phyloP scores from a whole-genome alignment of 2,888 invertebrate genomes.

The Eustalomyia histrio region DNA sequence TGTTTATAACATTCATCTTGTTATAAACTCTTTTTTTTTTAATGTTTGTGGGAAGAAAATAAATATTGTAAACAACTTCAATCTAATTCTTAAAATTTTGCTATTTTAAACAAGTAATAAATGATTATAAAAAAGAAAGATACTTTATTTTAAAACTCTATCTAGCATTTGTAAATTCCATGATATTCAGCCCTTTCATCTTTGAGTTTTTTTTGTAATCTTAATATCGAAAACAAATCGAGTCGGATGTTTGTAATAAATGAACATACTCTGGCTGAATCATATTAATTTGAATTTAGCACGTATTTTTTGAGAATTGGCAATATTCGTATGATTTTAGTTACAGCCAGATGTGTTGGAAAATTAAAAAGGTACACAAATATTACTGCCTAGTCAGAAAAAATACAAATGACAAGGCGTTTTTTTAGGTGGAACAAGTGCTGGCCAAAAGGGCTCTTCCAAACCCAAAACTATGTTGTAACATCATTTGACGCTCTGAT shows the following conservation, averaged over 20 bases:
- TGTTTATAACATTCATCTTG: neutral
- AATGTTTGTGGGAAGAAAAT: slow-evolving; percentile 32
- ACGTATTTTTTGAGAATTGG: too few relatives aligned
- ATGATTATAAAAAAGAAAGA: slow-evolving; percentile 4
- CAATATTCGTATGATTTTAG: too few relatives aligned
- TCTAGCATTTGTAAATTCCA: neutral
- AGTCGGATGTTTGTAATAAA: neutral
- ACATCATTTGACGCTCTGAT: too few relatives aligned
- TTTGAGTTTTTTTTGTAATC: neutral
- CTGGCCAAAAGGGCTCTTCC: too few relatives aligned
- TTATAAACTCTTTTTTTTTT: slow-evolving; percentile 8
- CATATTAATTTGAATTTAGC: too few relatives aligned
- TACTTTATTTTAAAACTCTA: neutral
- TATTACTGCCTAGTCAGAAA: too few relatives aligned
- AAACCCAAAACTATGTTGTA: too few relatives aligned
- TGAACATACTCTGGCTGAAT: too few relatives aligned
- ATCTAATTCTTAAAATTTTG: slow-evolving; percentile 3
- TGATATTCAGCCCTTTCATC: neutral
- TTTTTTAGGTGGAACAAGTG: too few relatives aligned
- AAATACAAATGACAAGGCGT: too few relatives aligned
- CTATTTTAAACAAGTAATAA: neutral
- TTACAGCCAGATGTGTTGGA: too few relatives aligned
- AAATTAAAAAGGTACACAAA: too few relatives aligned
- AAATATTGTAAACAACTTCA: slow-evolving; percentile 39
- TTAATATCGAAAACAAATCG: neutral